Conservation (phyloP, 2,888 invertebrate species). For the Podabrus alpinus region DNA sequence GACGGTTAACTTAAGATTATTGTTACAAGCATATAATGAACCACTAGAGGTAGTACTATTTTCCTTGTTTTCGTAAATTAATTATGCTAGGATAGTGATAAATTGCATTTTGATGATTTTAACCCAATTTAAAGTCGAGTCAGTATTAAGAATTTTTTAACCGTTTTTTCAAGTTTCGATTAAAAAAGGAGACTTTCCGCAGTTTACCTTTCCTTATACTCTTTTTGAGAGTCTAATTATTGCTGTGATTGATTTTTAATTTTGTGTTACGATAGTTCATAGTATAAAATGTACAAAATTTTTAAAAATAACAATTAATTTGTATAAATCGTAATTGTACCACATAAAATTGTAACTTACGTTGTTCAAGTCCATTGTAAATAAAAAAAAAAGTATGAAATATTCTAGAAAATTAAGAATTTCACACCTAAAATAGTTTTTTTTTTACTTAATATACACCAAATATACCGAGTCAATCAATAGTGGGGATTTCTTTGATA, state of each 20-base stretch:
- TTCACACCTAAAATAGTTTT: not conserved
- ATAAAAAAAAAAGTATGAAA: conserved; percentile 1
- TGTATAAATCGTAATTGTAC: not conserved
- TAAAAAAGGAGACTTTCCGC: not conserved
- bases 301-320: conserved; percentile 3
- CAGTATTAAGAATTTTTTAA: not conserved
- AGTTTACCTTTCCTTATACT: not conserved
- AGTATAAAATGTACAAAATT: conserved; percentile 9
- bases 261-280: not conserved
- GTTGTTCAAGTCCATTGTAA: conserved; percentile 14
- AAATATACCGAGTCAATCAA: not conserved
- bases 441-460: not conserved
- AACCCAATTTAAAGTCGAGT: not conserved
- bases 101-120: not conserved
- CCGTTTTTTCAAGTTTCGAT: not conserved
- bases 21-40: not conserved
- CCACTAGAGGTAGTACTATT: not conserved
- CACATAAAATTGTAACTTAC: not conserved
- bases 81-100: not conserved
- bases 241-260: conserved; percentile 6
- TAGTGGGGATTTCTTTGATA: not conserved
- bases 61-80: not conserved
- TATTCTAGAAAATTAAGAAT: not conserved
- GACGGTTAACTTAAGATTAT: not conserved
- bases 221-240: not conserved